Evolutionary conservation across 2,113 vertebrate species (phyloP).

Genomic region (Nettapus auritus): DNA sequence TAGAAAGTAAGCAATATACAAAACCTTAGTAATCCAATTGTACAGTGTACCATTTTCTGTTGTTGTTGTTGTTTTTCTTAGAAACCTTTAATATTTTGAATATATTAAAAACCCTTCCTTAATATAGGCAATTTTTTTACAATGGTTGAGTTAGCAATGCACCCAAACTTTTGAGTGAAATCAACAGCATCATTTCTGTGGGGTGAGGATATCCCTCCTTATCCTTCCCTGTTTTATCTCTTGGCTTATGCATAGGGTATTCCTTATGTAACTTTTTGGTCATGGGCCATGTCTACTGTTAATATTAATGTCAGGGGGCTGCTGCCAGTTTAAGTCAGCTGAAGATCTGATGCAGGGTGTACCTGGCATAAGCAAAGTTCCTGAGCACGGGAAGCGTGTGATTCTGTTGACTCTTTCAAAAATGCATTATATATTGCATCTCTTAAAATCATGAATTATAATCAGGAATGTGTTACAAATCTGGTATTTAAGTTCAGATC

Average conservation of each 20-base stretch:
- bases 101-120: neutral
- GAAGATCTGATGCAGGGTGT: neutral
- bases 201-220: neutral
- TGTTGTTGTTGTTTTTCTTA: neutral
- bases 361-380: neutral
- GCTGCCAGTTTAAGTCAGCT: neutral
- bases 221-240: neutral
- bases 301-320: neutral
- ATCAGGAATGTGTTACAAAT: constrained; percentile 65
- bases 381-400: constrained; percentile 15
- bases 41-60: neutral
- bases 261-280: neutral
- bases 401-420: constrained; percentile 38
- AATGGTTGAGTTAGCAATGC: neutral
- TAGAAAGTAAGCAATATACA: neutral
- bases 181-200: neutral
- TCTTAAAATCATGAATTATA: neutral
- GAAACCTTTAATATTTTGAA: neutral
- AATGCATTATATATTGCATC: neutral
- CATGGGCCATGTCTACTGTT: neutral
- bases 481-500: constrained; percentile 28
- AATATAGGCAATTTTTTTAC: neutral
- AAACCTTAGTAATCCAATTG: neutral
- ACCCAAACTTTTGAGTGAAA: neutral
- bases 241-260: neutral